Evolutionary conservation across 2,113 vertebrate species (phyloP).

Genomic region (Corythoichthys intestinalis): DNA sequence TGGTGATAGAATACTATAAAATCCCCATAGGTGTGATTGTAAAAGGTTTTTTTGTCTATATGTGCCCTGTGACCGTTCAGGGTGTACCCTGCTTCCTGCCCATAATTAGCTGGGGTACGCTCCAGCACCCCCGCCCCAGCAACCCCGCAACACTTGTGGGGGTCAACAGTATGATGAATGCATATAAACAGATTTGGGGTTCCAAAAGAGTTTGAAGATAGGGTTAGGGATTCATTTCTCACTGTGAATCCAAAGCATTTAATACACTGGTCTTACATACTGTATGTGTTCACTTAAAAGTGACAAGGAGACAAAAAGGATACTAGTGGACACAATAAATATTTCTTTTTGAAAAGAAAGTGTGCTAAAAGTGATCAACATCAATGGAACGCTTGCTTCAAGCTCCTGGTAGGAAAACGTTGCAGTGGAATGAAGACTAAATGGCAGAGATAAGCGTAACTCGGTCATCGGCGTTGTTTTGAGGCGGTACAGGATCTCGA

Average conservation of each 20-base stretch:
- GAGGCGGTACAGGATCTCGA: constrained; percentile 9
- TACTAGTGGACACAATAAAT: neutral
- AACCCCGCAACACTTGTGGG: too few species aligned
- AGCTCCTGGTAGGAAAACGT: neutral
- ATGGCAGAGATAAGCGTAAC: neutral
- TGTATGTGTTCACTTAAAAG: neutral
- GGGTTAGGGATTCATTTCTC: neutral
- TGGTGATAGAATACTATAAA: too few species aligned
- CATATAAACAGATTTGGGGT: too few species aligned
- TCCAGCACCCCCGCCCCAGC: too few species aligned
- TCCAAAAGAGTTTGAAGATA: neutral
- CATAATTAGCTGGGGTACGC: too few species aligned
- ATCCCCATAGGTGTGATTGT: too few species aligned
- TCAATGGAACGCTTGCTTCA: neutral
- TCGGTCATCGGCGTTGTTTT: constrained; percentile 6
- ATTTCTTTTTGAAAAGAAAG: neutral
- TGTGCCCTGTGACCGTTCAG: too few species aligned
- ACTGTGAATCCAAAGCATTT: neutral
- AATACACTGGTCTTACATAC: neutral
- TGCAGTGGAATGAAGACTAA: neutral
- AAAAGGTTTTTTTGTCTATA: too few species aligned
- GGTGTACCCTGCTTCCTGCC: too few species aligned
- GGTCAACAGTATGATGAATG: too few species aligned
- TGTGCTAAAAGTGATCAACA: neutral
- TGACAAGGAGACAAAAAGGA: neutral